Evolutionary conservation across 2,888 invertebrate genomes (phyloP).

Genomic region (Hyposoter didymator): DNA sequence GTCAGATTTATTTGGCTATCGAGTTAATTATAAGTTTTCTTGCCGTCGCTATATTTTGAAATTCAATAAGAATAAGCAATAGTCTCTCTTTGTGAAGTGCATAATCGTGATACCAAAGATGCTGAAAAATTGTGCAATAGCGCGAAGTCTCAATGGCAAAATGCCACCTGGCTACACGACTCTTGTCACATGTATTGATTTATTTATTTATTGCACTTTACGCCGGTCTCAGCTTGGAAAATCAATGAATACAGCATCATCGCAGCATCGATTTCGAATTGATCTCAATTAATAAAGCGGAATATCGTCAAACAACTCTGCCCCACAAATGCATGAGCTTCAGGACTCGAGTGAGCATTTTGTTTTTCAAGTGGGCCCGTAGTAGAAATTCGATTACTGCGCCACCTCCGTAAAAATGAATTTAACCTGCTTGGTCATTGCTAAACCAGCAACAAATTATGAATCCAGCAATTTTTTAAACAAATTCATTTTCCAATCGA

Average conservation of each 20-base stretch:
- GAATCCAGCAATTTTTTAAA: neutral
- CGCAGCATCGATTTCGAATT: neutral
- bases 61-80: conserved; percentile 21
- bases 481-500: neutral
- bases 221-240: neutral
- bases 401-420: neutral
- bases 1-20: neutral
- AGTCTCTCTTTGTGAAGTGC: conserved; percentile 35
- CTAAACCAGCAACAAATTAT: neutral
- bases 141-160: conserved; percentile 73
- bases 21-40: neutral
- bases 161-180: conserved; percentile 76
- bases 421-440: neutral
- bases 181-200: conserved; percentile 67
- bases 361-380: neutral
- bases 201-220: conserved; percentile 54
- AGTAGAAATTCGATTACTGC: neutral
- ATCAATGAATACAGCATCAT: neutral
- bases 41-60: neutral
- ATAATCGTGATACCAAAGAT: conserved; percentile 54
- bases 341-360: too few relatives aligned
- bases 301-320: neutral
- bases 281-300: neutral
- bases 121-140: conserved; percentile 61
- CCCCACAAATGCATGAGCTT: too few relatives aligned